Conservation (phyloP, 35 echinoderm and acorn worm species). For the Diadema setosum region DNA sequence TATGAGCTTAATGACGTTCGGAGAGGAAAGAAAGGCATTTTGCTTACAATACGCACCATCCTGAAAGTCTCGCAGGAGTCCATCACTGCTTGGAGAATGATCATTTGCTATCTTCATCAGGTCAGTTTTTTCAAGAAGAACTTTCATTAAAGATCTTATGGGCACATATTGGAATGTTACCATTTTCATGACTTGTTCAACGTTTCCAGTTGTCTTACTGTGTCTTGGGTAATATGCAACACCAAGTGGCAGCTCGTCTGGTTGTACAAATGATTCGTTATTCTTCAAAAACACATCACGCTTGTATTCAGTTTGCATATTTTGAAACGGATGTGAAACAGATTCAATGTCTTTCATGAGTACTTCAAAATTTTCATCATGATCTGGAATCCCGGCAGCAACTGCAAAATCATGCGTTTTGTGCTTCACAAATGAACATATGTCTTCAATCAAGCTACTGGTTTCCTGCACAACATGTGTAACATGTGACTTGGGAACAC, state of each 20-base stretch:
- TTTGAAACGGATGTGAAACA: neutral
- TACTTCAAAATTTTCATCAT: neutral
- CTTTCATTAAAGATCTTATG: neutral
- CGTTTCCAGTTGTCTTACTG: neutral
- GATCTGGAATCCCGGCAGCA: neutral
- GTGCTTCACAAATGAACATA: neutral
- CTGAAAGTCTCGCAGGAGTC: neutral
- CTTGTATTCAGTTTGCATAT: neutral
- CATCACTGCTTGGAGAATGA: neutral
- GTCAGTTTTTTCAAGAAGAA: neutral
- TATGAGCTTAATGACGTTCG: neutral
- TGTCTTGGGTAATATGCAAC: neutral
- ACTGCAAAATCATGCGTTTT: neutral
- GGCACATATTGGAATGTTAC: neutral
- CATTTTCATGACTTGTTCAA: neutral
- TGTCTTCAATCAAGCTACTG: neutral
- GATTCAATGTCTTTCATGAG: neutral
- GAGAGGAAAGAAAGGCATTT: neutral
- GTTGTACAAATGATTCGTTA: neutral
- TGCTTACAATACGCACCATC: neutral
- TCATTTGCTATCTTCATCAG: neutral
- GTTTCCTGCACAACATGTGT: neutral
- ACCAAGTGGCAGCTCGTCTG: neutral
- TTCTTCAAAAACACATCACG: neutral
- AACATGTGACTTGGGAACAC: neutral